Evolutionary conservation across 2,888 invertebrate species (phyloP).

Genomic region (Cheilosia grossa): DNA sequence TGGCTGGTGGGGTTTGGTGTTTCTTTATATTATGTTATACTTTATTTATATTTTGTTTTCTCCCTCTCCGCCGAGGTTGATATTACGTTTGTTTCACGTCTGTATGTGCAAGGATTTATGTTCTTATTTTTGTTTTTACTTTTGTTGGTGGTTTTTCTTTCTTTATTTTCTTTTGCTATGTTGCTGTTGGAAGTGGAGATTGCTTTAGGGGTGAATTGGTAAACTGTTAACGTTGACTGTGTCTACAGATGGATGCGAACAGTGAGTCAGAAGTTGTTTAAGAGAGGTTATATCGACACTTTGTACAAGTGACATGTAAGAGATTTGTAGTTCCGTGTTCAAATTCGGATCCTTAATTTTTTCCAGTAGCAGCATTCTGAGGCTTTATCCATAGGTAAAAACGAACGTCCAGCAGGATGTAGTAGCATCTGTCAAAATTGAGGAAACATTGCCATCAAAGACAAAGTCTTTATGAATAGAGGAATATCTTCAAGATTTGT

Average conservation of each 20-base stretch:
- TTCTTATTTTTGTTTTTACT: conserved; percentile 29
- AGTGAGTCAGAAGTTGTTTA: conserved; percentile 38
- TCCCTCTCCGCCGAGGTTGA: conserved; percentile 48
- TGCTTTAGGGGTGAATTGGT: conserved; percentile 50
- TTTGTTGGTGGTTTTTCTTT: conserved; percentile 12
- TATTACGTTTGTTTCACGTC: conserved; percentile 66
- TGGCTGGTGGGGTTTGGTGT: conserved; percentile 36
- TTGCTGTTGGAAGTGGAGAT: conserved; percentile 44
- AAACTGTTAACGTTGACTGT: conserved; percentile 65
- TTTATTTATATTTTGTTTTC: conserved; percentile 70
- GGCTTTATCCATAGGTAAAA: too few relatives aligned
- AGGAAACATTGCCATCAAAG: too few relatives aligned
- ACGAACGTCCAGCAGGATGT: too few relatives aligned
- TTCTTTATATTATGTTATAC: conserved; percentile 49
- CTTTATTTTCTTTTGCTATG: conserved; percentile 46
- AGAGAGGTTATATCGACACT: background rate
- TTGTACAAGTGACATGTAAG: too few relatives aligned
- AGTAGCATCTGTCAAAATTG: too few relatives aligned
- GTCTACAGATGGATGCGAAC: conserved; percentile 37
- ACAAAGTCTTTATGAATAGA: too few relatives aligned
- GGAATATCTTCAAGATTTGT: too few relatives aligned
- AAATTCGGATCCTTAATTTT: too few relatives aligned
- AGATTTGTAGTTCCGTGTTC: too few relatives aligned
- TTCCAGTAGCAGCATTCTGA: too few relatives aligned
- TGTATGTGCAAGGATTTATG: conserved; percentile 71